These are phyloP conservation scores for Oreohelix idahoensis DNA, from an alignment of 1,140 invertebrate genomes.

Conservation along the genomic window DNA sequence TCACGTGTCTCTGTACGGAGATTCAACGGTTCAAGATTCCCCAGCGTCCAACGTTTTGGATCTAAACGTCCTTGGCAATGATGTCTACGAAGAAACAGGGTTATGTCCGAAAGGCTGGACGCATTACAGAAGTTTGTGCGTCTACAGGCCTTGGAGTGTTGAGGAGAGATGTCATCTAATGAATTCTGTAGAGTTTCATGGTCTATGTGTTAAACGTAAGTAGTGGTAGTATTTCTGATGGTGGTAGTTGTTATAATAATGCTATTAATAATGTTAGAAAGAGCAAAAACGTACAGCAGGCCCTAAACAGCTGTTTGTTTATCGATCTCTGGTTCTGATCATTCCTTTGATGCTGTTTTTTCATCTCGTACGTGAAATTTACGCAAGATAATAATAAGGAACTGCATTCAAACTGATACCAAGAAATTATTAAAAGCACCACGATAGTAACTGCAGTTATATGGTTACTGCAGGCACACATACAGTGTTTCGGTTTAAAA, in stretches of 20 bases:
- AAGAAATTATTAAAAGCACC: no score
- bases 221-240: neutral
- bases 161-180: constrained; percentile 2
- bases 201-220: constrained; percentile 33
- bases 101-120: constrained; percentile 19
- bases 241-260: no score
- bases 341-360: no score
- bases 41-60: neutral
- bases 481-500: no score
- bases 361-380: no score
- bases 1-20: neutral
- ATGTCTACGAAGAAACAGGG: neutral
- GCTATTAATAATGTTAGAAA: neutral
- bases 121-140: constrained; percentile 20
- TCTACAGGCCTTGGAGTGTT: constrained; percentile 21
- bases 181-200: constrained; percentile 24
- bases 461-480: no score
- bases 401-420: no score
- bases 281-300: no score
- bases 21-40: neutral
- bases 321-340: no score
- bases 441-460: no score
- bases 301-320: no score
- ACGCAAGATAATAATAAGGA: no score
- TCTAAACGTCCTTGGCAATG: neutral